Evolutionary conservation across 2,797 vertebrate species (phyloP), one percentile per base, ranked within the genome.

Genomic region (Micromesistius poutassou): DNA sequence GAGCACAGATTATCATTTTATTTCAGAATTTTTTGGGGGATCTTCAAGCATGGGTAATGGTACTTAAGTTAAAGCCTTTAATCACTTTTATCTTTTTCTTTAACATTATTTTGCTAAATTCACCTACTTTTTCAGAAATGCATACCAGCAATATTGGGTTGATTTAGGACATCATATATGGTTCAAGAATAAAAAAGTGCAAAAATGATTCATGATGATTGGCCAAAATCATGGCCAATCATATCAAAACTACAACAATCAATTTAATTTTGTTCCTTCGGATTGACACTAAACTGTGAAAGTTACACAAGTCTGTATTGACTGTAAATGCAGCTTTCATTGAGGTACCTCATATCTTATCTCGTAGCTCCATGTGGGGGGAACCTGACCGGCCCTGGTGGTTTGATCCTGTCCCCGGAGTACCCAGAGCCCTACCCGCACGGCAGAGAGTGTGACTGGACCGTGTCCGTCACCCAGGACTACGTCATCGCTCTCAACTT

Each of bases 371-470:
- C 97, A 0, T 99, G 98, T 0, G 98, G 98, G 0, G 97, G 98
- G 4, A 94, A 96, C 90, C 85, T 99, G 87, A 97, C 95, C 0
- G 97, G 97, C 14, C 97, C 97, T 0, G 95, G 95, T 0, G 98
- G 98, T 36, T 93, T 99, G 81, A 99, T 99, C 86, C 88, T 99
- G 81, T 99, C 98, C 30, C 98, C 98, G 0, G 96, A 97, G 90
- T 99, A 98, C 78, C 97, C 98, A 0, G 97, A 99, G 82, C 97
- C 97, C 0, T 99, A 99, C 78, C 98, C 98, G 0, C 97, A 98
- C 0, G 96, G 97, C 66, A 94, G 97, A 84, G 98, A 99, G 87
- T 99, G 98, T 33, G 98, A 99, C 93, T 99, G 98, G 98, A 95
- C 92, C 40, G 94, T 99, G 71, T 94, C 93, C 0, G 98, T 99